phyloP scores from a whole-genome alignment of 2,113 vertebrate genomes.

The Tauraco erythrolophus region DNA sequence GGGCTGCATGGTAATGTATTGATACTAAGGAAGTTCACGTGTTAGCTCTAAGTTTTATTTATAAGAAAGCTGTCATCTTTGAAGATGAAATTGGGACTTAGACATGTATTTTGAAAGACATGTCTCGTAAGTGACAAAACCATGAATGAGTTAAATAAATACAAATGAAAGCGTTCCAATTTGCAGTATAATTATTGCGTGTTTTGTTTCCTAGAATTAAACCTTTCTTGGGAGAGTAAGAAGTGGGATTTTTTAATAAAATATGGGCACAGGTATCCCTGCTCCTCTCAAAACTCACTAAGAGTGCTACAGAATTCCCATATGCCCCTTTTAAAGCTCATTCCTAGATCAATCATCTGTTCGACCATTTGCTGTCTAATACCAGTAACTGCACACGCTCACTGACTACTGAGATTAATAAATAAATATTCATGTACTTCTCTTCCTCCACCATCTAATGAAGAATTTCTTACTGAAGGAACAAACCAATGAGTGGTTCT shows the following conservation, averaged over 20 bases:
- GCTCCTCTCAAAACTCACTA: background rate
- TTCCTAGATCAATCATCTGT: background rate
- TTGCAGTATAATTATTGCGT: conserved; percentile 29
- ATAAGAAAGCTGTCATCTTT: conserved; percentile 68
- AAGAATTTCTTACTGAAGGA: background rate
- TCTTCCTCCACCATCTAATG: background rate
- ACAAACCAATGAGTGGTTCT: background rate
- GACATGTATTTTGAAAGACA: conserved; percentile 69
- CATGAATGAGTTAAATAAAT: conserved; percentile 72
- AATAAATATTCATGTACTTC: background rate
- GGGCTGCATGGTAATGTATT: conserved; percentile 46
- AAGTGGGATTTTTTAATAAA: background rate
- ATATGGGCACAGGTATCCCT: background rate
- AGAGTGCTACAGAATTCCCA: background rate
- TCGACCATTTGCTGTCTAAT: background rate
- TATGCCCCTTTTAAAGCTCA: background rate
- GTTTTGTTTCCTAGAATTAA: conserved; percentile 1
- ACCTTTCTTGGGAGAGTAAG: background rate
- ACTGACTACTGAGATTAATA: background rate
- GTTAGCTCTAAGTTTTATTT: conserved; percentile 56
- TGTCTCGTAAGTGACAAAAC: conserved; percentile 69
- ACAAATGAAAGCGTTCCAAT: conserved; percentile 57
- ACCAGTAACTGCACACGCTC: background rate
- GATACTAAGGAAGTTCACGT: conserved; percentile 52
- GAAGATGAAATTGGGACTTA: conserved; percentile 63